These are phyloP conservation scores for Stomorhina lunata DNA, from an alignment of 2,888 invertebrate genomes.

Conservation along the genomic window DNA sequence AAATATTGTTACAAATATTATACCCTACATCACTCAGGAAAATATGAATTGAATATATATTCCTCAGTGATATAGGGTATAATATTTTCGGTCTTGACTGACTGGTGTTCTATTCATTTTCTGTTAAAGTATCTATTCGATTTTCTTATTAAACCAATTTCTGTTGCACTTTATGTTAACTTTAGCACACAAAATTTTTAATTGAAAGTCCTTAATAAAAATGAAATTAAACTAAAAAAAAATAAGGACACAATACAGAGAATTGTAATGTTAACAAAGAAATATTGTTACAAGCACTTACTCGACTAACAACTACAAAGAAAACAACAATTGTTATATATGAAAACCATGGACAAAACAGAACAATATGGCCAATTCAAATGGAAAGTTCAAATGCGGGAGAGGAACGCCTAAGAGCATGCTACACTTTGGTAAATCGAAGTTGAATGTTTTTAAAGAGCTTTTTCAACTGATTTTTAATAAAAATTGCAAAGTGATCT, in stretches of 20 bases:
- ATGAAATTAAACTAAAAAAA: slow-evolving; percentile 3
- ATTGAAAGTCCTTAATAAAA: slow-evolving; percentile 6
- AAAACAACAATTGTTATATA: neutral
- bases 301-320: neutral
- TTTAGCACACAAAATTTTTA: neutral
- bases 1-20: no score
- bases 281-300: neutral
- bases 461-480: no score
- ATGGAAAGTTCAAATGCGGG: neutral
- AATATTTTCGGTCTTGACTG: no score
- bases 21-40: no score
- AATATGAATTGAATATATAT: no score
- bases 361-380: neutral
- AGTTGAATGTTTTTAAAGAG: no score
- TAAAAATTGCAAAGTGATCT: no score
- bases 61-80: no score
- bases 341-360: neutral
- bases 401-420: neutral
- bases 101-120: no score
- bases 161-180: neutral
- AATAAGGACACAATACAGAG: neutral
- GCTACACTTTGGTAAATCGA: neutral
- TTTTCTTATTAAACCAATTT: no score
- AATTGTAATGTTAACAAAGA: neutral
- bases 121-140: no score